These are phyloP conservation scores for Cavia porcellus DNA, from an alignment of 2,113 vertebrate species.

Conservation along the genomic window DNA sequence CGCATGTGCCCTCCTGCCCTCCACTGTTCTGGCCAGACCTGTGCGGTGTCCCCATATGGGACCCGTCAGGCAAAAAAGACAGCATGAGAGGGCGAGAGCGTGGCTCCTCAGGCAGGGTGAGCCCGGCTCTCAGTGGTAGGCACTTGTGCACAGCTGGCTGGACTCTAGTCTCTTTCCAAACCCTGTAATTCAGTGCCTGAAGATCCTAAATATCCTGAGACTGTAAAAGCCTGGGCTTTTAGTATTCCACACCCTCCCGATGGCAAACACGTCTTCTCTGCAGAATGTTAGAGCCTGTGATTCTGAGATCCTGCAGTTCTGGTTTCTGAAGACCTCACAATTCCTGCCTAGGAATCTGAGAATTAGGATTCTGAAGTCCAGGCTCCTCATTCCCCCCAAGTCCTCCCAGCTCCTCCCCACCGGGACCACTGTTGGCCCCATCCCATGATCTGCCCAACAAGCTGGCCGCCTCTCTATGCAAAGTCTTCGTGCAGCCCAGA, in stretches of 20 bases:
- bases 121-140: neutral
- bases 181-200: neutral
- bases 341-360: neutral
- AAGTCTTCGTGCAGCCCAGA: neutral
- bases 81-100: fast-evolving
- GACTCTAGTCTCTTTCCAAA: neutral
- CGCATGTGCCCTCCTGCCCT: fast-evolving
- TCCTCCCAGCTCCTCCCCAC: neutral
- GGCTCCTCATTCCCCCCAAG: neutral
- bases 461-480: neutral
- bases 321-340: neutral
- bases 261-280: neutral
- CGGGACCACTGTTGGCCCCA: neutral
- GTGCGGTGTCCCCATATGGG: neutral
- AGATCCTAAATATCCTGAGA: neutral
- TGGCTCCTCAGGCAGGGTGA: neutral
- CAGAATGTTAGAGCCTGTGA: neutral
- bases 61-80: neutral
- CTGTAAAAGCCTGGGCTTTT: neutral
- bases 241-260: neutral
- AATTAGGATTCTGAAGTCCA: neutral
- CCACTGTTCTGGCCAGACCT: neutral
- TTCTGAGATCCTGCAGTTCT: neutral
- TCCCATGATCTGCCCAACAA: neutral
- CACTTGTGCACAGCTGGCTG: neutral